A percentile compares a stretch with the other conserved stretches of the same genome.
These are phyloP conservation scores for Brachyptera risi DNA, from an alignment of 2,888 invertebrate species.

Conservation along the genomic window DNA sequence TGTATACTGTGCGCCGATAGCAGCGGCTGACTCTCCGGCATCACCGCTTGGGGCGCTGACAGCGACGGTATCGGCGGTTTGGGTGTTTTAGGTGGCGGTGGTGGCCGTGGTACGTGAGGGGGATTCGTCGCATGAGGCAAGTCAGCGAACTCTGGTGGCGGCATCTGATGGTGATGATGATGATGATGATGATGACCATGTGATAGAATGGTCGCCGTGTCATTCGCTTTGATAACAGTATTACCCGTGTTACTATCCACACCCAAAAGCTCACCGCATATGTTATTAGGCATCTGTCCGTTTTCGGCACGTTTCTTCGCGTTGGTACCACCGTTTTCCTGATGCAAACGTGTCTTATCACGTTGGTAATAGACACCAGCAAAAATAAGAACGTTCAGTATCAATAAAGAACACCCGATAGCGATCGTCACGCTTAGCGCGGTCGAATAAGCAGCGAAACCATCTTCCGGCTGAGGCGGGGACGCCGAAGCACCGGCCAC, in stretches of 20 bases:
- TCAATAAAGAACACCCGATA: constrained; percentile 87
- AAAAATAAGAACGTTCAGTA: constrained; percentile 88
- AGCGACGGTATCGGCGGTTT: constrained; percentile 49
- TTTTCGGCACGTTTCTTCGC: constrained; percentile 72
- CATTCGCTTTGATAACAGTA: constrained; percentile 46
- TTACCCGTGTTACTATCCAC: constrained; percentile 67
- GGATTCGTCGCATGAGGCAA: constrained; percentile 54
- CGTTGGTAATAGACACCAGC: constrained; percentile 93
- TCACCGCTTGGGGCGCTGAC: constrained; percentile 56
- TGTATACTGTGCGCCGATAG: constrained; percentile 52
- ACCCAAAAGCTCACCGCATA: constrained; percentile 70
- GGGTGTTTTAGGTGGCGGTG: constrained; percentile 63
- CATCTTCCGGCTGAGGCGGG: constrained; percentile 56
- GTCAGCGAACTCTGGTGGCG: constrained; percentile 82
- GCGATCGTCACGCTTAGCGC: constrained; percentile 91
- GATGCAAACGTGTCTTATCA: constrained; percentile 68
- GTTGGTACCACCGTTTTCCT: constrained; percentile 51
- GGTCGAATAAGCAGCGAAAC: constrained; percentile 86
- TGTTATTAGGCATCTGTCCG: constrained; percentile 84
- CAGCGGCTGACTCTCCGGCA: constrained; percentile 59
- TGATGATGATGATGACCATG: constrained; percentile 56
- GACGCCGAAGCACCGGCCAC: constrained; percentile 32
- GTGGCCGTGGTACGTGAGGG: constrained; percentile 63
- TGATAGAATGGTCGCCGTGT: constrained; percentile 18
- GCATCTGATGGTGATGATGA: constrained; percentile 70